phyloP scores from a whole-genome alignment of 1,140 invertebrate species.

The Drosophila suzukii region DNA sequence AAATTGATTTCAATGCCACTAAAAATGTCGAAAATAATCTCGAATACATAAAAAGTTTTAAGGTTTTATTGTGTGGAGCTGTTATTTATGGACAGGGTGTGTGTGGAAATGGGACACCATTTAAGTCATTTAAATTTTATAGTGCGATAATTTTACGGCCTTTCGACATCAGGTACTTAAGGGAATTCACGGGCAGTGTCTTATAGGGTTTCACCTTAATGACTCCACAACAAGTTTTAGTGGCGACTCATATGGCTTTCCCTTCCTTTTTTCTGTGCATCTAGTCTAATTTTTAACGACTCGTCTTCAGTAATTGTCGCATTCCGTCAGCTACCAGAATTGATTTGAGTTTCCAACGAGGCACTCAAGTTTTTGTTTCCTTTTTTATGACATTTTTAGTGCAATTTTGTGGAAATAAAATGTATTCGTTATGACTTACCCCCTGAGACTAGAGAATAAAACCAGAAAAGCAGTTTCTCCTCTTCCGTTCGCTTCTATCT shows the following conservation, averaged over 20 bases:
- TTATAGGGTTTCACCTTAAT: constrained; percentile 44
- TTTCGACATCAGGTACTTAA: constrained; percentile 61
- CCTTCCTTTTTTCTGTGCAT: neutral
- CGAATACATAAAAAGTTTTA: constrained; percentile 48
- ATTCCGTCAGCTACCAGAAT: constrained; percentile 75
- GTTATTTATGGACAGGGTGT: constrained; percentile 52
- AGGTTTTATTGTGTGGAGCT: constrained; percentile 30
- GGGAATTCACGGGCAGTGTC: constrained; percentile 40
- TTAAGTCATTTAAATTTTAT: constrained; percentile 78
- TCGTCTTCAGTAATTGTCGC: constrained; percentile 71
- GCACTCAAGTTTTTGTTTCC: constrained; percentile 34
- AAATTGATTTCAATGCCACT: constrained; percentile 81
- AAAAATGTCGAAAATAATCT: constrained; percentile 76
- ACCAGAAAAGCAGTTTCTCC: constrained; percentile 48
- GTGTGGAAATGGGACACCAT: constrained; percentile 72
- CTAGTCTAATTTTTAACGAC: constrained; percentile 52
- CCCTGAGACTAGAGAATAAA: constrained; percentile 41
- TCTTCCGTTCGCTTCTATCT: constrained; percentile 31
- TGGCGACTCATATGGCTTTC: constrained; percentile 28
- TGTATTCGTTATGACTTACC: constrained; percentile 69
- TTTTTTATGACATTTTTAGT: constrained; percentile 77
- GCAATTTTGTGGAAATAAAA: constrained; percentile 80
- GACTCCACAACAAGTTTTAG: constrained; percentile 52
- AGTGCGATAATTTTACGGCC: constrained; percentile 68
- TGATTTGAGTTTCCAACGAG: constrained; percentile 54